Evolutionary conservation across 2,888 invertebrate genomes (phyloP), one percentile per base, ranked within the genome.

Genomic region (Cephonodes hylas): DNA sequence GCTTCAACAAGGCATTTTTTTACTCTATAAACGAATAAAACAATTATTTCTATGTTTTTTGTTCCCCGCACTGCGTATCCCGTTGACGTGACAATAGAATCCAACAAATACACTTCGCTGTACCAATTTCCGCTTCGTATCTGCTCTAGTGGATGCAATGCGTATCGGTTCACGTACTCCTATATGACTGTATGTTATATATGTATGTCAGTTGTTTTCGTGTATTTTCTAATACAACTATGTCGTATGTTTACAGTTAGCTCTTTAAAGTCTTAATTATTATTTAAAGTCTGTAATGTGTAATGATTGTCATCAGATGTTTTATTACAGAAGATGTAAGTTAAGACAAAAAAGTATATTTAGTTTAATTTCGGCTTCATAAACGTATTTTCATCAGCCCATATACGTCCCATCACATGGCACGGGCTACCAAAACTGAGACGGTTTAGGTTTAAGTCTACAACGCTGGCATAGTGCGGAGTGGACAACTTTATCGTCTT

Each of bases 81-180:
- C 60, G 58, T 57, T 44, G 62, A n/a, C 44, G 67, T 66, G 71
- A 73, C 74, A 72, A 75, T 72, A 69, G 71, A 74, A 74, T 74
- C 63, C 72, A 71, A 68, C 69, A 74, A 71, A 76, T 69, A 69
- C 69, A 67, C 66, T 65, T 60, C 58, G 46, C 71, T 66, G 44
- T 68, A 73, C 73, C 74, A 78, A 77, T 77, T 76, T 77, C 74
- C 72, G 66, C 63, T 59, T 62, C 69, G 65, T 64, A 63, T 65
- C 66, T 65, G 64, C 68, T 64, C 66, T 61, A 64, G 64, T 58
- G 68, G 38, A 59, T 42, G 53, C 44, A 15, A 31, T 59, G 38
- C 46, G 18, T 23, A 10, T 34, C 18, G 23, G 23, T 38, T 38
- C 46, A 31, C 34, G 34, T 6, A n/a, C n/a, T n/a, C n/a, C n/a